Evolutionary conservation across 2,888 invertebrate species (phyloP).

Genomic region (Vannuccia rotundouncinata): DNA sequence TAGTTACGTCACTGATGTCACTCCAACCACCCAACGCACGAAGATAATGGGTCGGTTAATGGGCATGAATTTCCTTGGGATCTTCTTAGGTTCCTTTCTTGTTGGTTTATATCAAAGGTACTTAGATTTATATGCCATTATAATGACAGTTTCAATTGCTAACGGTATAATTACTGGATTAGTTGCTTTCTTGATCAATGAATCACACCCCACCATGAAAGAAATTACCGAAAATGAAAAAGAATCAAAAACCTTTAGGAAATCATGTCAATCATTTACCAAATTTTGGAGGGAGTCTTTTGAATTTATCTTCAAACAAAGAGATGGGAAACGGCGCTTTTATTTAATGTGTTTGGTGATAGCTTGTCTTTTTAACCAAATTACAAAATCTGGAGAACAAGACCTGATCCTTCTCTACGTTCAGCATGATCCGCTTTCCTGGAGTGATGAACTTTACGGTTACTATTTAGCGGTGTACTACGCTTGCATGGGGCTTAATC

Average conservation of each 20-base stretch:
- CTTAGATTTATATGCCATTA: background rate
- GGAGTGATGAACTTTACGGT: conserved; percentile 50
- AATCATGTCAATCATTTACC: background rate
- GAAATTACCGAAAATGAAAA: background rate
- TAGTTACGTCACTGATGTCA: conserved; percentile 53
- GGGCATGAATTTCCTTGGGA: conserved; percentile 54
- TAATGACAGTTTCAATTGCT: conserved; percentile 25
- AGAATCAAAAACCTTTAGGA: background rate
- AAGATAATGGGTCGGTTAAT: conserved; percentile 49
- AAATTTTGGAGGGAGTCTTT: conserved; percentile 31
- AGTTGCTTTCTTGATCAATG: conserved; percentile 30
- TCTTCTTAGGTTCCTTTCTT: conserved; percentile 50
- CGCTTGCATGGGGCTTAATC: conserved; percentile 51
- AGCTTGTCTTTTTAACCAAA: conserved; percentile 46
- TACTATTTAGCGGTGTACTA: conserved; percentile 53
- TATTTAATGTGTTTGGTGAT: conserved; percentile 45
- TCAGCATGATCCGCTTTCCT: conserved; percentile 48
- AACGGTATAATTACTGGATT: conserved; percentile 18
- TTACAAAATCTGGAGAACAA: conserved; percentile 52
- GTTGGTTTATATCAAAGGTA: conserved; percentile 41
- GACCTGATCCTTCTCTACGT: conserved; percentile 53
- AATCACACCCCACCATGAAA: background rate
- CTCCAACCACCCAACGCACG: conserved; percentile 48
- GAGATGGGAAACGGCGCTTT: conserved; percentile 27
- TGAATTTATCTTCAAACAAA: background rate